Evolutionary conservation across 2,888 invertebrate species (phyloP).

Genomic region (Brachyptera putata): DNA sequence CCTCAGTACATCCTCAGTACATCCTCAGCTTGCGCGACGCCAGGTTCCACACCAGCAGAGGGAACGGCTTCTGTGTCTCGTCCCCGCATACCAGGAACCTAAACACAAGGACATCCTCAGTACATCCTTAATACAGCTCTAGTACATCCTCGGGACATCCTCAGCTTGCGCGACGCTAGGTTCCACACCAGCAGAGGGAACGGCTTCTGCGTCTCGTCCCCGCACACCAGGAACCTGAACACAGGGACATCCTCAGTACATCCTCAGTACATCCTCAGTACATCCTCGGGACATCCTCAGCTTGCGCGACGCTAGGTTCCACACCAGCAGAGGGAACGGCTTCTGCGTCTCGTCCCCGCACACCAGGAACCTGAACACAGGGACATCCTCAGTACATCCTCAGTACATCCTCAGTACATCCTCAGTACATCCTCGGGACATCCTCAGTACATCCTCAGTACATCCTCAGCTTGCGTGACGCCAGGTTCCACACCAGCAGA

Average conservation of each 20-base stretch:
- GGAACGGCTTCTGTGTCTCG: constrained; percentile 89
- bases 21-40: constrained; percentile 79
- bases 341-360: constrained; percentile 92
- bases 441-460: too few species aligned
- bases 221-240: constrained; percentile 74
- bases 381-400: too few species aligned
- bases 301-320: too few species aligned
- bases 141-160: too few species aligned
- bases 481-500: constrained; percentile 81
- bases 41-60: constrained; percentile 83
- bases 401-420: too few species aligned
- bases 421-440: too few species aligned
- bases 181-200: constrained; percentile 89
- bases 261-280: too few species aligned
- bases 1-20: too few species aligned
- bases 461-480: constrained; percentile 75
- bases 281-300: too few species aligned
- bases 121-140: too few species aligned
- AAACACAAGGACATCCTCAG: too few species aligned
- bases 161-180: constrained; percentile 73
- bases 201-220: constrained; percentile 89
- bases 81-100: constrained; percentile 85
- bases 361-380: constrained; percentile 74
- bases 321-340: constrained; percentile 85
- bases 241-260: too few species aligned